Conservation (phyloP, 2,888 invertebrate species). For the Barypeithes pellucidus region DNA sequence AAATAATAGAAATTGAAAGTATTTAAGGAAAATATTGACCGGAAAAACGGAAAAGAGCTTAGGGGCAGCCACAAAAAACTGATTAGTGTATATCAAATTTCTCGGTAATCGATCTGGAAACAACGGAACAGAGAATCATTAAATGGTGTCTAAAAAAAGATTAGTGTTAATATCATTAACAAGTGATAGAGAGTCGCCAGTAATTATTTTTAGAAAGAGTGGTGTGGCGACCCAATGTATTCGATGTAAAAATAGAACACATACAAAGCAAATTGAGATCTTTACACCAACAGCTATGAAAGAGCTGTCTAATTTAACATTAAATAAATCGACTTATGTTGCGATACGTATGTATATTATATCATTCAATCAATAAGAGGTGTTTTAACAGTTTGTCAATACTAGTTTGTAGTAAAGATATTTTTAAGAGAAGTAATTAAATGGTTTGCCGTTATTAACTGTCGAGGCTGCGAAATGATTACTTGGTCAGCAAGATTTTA, state of each 20-base stretch:
- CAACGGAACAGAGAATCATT: conserved; percentile 6
- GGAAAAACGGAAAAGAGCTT: too few relatives aligned
- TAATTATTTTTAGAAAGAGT: conserved; percentile 46
- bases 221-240: conserved; percentile 46
- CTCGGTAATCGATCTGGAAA: neutral
- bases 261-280: conserved; percentile 16
- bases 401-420: too few relatives aligned
- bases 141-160: conserved; percentile 27
- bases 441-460: too few relatives aligned
- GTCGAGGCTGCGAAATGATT: too few relatives aligned
- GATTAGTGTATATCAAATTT: neutral
- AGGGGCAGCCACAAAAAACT: neutral
- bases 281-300: conserved; percentile 21
- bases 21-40: too few relatives aligned
- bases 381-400: too few relatives aligned
- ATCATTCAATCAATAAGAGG: neutral
- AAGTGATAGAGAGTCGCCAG: conserved; percentile 32
- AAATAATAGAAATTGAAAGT: too few relatives aligned
- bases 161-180: conserved; percentile 31
- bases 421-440: too few relatives aligned
- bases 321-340: conserved; percentile 16
- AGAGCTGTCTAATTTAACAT: conserved; percentile 9
- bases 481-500: too few relatives aligned
- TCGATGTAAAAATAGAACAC: conserved; percentile 44
- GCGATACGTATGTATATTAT: conserved; percentile 16